phyloP scores from a whole-genome alignment of 2,797 vertebrate genomes.

The Phoeniculus purpureus region DNA sequence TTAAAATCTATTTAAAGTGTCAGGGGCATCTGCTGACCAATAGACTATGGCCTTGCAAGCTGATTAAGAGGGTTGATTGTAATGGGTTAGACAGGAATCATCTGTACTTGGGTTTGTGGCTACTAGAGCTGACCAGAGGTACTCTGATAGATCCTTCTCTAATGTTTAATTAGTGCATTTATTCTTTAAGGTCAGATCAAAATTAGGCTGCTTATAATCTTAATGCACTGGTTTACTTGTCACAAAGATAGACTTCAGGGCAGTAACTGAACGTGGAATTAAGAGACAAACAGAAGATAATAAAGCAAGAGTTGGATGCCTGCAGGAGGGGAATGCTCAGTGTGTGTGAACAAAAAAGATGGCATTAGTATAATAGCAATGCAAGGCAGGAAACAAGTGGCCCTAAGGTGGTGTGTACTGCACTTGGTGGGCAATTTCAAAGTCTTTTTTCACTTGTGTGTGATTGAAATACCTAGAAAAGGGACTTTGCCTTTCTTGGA shows the following conservation, averaged over 20 bases:
- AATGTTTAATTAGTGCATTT: background rate
- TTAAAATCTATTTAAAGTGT: background rate
- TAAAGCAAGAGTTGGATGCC: background rate
- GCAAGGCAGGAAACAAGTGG: background rate
- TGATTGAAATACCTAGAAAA: background rate
- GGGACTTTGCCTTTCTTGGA: background rate
- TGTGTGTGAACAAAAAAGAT: background rate
- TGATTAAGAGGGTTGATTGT: background rate
- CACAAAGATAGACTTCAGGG: background rate
- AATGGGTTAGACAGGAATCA: background rate
- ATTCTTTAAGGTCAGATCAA: background rate
- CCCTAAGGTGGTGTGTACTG: background rate
- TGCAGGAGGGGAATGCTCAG: background rate
- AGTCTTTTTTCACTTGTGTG: background rate
- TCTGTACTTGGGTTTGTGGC: background rate
- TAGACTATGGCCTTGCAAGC: background rate
- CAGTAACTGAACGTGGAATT: background rate
- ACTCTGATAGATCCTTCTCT: background rate
- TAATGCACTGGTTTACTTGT: background rate
- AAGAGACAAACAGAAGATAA: background rate
- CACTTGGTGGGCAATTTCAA: background rate
- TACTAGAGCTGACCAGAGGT: background rate
- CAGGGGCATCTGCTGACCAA: background rate
- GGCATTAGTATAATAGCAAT: background rate
- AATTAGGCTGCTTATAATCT: background rate